Percentiles rank a stretch among this genome's conserved stretches.
These are phyloP conservation scores for Mastomys coucha DNA, from an alignment of 2,113 vertebrate species.

Conservation along the genomic window DNA sequence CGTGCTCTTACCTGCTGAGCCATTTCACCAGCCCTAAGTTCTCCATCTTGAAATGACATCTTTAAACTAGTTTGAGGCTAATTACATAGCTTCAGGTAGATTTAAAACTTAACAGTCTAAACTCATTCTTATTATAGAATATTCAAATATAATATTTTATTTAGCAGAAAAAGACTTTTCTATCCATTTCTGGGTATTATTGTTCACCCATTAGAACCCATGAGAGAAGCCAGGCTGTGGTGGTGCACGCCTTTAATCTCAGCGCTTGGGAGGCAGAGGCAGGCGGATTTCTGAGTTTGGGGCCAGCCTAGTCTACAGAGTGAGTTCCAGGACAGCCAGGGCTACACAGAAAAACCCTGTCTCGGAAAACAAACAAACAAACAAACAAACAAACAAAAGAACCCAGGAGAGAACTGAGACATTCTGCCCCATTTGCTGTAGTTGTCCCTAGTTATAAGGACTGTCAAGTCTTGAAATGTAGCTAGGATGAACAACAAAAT, in stretches of 20 bases:
- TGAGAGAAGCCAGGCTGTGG: too few species aligned
- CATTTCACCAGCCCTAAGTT: background rate
- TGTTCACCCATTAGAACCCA: background rate
- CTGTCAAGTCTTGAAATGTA: background rate
- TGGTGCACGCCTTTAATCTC: too few species aligned
- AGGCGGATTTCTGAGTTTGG: too few species aligned
- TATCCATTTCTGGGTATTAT: too few species aligned
- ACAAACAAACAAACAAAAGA: too few species aligned
- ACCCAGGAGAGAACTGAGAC: background rate
- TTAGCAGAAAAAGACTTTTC: background rate
- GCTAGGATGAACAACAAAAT: background rate
- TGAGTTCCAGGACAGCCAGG: too few species aligned
- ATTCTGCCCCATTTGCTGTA: background rate
- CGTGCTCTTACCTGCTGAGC: too few species aligned
- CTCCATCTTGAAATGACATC: background rate
- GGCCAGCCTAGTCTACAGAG: too few species aligned
- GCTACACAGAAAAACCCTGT: too few species aligned
- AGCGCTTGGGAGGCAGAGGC: too few species aligned
- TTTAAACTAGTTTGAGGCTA: background rate
- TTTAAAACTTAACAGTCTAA: conserved; percentile 7
- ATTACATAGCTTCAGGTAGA: background rate
- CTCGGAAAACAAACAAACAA: too few species aligned
- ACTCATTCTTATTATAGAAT: background rate
- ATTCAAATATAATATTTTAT: conserved; percentile 26
- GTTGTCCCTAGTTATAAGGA: background rate